Conservation (phyloP, 2,888 invertebrate species). For the Protophormia terraenovae region DNA sequence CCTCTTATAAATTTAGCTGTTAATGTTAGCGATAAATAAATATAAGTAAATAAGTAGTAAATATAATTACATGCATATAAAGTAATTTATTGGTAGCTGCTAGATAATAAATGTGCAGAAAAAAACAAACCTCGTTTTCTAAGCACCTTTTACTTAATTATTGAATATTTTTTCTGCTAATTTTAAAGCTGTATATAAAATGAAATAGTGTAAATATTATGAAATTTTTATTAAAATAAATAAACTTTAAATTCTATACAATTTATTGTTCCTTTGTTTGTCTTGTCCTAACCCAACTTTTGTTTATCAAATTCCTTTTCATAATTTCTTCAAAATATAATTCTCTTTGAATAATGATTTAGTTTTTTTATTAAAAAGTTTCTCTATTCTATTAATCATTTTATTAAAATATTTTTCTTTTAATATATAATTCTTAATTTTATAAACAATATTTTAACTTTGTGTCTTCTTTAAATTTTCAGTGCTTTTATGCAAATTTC, state of each 20-base stretch:
- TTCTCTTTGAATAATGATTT: no score
- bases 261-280: no score
- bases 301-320: no score
- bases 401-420: no score
- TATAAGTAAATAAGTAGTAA: not conserved
- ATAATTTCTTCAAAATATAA: no score
- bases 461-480: not conserved
- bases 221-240: no score
- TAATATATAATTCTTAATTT: not conserved
- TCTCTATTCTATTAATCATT: no score
- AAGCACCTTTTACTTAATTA: not conserved
- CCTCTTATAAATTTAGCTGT: slow-evolving; percentile 12
- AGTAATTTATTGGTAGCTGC: not conserved
- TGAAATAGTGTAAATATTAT: no score
- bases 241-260: no score
- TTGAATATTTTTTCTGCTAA: not conserved
- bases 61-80: slow-evolving; percentile 32
- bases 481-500: slow-evolving; percentile 19
- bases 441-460: not conserved
- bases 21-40: slow-evolving; percentile 13
- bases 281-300: no score
- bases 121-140: not conserved
- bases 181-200: not conserved
- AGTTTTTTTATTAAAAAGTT: no score
- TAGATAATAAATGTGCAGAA: not conserved